Evolutionary conservation across 2,113 vertebrate species (phyloP).

Genomic region (Embiotoca jacksoni): DNA sequence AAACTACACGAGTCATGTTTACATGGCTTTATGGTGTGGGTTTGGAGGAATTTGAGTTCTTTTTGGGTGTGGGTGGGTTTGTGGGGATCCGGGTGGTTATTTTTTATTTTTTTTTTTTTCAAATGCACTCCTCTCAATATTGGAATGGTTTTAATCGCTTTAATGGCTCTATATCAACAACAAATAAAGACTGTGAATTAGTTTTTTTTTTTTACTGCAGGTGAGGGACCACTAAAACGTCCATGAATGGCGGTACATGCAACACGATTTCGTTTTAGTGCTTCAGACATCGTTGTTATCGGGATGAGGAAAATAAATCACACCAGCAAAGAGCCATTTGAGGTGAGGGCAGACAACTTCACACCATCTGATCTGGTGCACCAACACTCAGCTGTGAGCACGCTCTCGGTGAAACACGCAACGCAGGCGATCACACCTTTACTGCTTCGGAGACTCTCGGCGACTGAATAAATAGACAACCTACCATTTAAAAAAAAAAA

Average conservation of each 20-base stretch:
- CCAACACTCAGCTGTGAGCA: neutral
- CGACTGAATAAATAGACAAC: neutral
- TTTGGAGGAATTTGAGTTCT: too few relatives aligned
- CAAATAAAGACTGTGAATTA: too few relatives aligned
- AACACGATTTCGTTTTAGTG: neutral
- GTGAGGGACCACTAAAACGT: neutral
- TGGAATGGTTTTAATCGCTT: too few relatives aligned
- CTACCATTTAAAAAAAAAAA: too few relatives aligned
- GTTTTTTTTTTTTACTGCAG: too few relatives aligned
- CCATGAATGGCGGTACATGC: neutral
- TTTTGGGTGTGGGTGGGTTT: too few relatives aligned
- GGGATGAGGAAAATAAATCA: constrained; percentile 10
- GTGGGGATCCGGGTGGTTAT: too few relatives aligned
- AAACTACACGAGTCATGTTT: too few relatives aligned
- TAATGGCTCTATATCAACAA: too few relatives aligned
- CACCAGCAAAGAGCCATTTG: neutral
- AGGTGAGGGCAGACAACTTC: constrained; percentile 1
- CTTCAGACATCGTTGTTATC: neutral
- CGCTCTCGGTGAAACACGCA: neutral
- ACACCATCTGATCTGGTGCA: neutral
- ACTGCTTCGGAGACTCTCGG: neutral
- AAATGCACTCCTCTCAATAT: too few relatives aligned
- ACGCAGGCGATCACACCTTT: constrained; percentile 6
- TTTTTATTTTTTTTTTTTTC: too few relatives aligned
- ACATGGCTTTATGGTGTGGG: too few relatives aligned